Conservation (phyloP, 2,797 vertebrate species). For the Poeciliopsis presidionis region DNA sequence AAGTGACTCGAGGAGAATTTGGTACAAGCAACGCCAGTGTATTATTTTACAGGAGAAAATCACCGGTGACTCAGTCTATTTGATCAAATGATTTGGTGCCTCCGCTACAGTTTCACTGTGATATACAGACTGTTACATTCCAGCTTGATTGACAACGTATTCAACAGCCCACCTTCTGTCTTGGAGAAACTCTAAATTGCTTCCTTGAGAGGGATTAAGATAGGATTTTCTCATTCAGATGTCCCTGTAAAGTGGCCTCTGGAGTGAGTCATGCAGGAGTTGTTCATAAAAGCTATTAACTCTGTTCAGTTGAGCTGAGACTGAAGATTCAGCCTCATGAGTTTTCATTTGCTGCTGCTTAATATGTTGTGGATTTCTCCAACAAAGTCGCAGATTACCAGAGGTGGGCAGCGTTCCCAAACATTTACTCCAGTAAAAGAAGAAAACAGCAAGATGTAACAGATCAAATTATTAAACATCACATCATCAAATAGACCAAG, state of each 20-base stretch:
- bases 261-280: conserved; percentile 60
- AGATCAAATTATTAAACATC: too few relatives aligned
- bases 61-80: conserved; percentile 11
- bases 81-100: conserved; percentile 27
- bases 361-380: conserved; percentile 46
- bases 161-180: conserved; percentile 27
- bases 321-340: conserved; percentile 50
- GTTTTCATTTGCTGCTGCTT: conserved; percentile 52
- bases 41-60: conserved; percentile 4
- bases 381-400: conserved; percentile 23
- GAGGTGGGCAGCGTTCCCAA: too few relatives aligned
- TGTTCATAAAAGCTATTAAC: conserved; percentile 66
- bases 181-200: conserved; percentile 56
- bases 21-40: background rate
- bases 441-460: too few relatives aligned
- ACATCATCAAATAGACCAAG: too few relatives aligned
- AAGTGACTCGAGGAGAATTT: background rate
- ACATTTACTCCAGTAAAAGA: too few relatives aligned
- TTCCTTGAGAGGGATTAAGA: conserved; percentile 65
- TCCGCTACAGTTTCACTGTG: conserved; percentile 27
- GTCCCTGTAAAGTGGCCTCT: conserved; percentile 58
- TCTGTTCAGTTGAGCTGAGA: conserved; percentile 52
- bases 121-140: conserved; percentile 33
- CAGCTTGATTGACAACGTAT: conserved; percentile 49
- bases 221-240: conserved; percentile 61